Percentiles rank a stretch among this genome's conserved stretches.
Conservation (phyloP, 2,797 vertebrate genomes). For the Pangasius djambal region DNA sequence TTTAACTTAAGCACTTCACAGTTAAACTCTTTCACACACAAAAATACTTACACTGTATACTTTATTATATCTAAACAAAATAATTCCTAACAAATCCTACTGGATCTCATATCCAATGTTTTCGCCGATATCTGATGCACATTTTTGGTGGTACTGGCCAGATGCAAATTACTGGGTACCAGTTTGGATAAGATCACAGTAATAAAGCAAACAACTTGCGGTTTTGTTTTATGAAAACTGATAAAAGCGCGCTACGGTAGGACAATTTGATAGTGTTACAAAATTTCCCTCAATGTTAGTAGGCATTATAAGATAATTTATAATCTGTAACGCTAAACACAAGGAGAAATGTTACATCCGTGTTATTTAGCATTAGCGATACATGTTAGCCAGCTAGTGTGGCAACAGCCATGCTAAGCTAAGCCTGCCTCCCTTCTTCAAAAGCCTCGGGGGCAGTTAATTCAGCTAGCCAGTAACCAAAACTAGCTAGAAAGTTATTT, state of each 20-base stretch:
- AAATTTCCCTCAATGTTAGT: not conserved
- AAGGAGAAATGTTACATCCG: not conserved
- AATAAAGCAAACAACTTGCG: not conserved
- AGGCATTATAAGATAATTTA: not conserved
- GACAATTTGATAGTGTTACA: not conserved
- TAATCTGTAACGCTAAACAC: not conserved
- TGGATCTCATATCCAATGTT: too few relatives aligned
- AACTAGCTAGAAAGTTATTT: not conserved
- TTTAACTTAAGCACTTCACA: not conserved
- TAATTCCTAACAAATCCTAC: too few relatives aligned
- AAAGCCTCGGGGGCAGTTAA: not conserved
- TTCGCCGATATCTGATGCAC: not conserved
- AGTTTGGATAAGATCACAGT: not conserved
- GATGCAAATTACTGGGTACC: not conserved
- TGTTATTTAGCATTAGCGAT: not conserved
- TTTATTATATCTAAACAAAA: too few relatives aligned
- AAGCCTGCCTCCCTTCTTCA: not conserved
- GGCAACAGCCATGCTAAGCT: not conserved
- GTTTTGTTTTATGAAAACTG: not conserved
- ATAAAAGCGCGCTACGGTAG: not conserved
- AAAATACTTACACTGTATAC: not conserved
- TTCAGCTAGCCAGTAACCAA: not conserved
- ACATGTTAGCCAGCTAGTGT: not conserved
- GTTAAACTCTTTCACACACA: not conserved
- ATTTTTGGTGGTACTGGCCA: not conserved